These are phyloP conservation scores for Dolichomitus sp. DNA, from an alignment of 2,888 invertebrate species.

Conservation along the genomic window DNA sequence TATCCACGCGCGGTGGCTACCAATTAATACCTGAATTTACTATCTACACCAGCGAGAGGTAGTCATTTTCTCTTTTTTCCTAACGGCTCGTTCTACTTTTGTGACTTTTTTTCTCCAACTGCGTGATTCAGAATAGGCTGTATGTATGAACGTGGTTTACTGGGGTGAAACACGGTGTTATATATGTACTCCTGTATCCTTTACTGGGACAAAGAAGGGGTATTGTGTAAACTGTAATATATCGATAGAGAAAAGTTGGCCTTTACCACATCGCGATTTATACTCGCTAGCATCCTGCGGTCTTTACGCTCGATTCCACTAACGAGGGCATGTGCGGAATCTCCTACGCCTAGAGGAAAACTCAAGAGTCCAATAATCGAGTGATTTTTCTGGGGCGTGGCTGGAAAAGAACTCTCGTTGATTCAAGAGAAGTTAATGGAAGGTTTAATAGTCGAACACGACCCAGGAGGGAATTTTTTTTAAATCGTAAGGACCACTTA, in stretches of 20 bases:
- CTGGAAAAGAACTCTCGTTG: slow-evolving; percentile 28
- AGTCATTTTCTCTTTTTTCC: slow-evolving; percentile 21
- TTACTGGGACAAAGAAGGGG: slow-evolving; percentile 20
- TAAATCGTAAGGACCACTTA: neutral
- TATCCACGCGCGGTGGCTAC: slow-evolving; percentile 46
- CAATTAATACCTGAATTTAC: slow-evolving; percentile 62
- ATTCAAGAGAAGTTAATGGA: slow-evolving; percentile 17
- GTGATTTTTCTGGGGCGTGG: slow-evolving; percentile 44
- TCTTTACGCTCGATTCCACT: slow-evolving; percentile 4
- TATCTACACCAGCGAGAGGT: slow-evolving; percentile 3
- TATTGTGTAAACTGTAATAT: slow-evolving; percentile 34
- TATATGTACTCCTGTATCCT: neutral
- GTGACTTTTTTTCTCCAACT: slow-evolving; percentile 25
- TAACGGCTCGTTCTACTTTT: slow-evolving; percentile 13
- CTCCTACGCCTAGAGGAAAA: slow-evolving; percentile 7
- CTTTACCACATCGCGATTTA: slow-evolving; percentile 38
- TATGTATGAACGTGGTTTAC: slow-evolving; percentile 11
- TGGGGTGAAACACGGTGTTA: neutral
- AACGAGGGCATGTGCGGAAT: slow-evolving; percentile 25
- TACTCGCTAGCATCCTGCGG: neutral
- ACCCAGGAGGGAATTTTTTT: neutral
- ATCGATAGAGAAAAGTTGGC: slow-evolving; percentile 27
- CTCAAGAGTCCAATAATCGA: slow-evolving; percentile 31
- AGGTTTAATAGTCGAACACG: slow-evolving; percentile 8
- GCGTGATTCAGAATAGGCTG: slow-evolving; percentile 39